Base-by-base conservation (phyloP, 2,888 invertebrate genomes). In the Trissolcus brochymenae region DNA sequence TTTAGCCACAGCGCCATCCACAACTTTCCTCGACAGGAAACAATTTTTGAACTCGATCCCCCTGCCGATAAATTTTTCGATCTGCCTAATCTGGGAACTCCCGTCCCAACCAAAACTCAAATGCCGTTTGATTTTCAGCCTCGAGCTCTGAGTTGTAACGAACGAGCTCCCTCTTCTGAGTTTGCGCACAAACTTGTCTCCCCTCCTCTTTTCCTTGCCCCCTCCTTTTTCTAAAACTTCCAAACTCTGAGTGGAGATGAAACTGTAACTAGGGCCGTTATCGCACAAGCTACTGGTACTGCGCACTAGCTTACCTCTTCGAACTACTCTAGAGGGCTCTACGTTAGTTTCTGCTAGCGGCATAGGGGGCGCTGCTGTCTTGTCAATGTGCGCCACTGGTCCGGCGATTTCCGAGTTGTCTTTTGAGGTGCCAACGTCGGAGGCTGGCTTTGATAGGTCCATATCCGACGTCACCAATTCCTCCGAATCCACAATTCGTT, bases 231-330 rank as follows among this genome's bases (percentile, higher is more conserved):
- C 17, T 66, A 60, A 43, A 21, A 81, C 74, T 41, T 84, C 85
- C 40, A 82, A 76, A 41, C 81, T 83, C 16, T 80, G 80, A 19
- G 67, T 81, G 29, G 84, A 84, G 1, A 84, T 66, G 55, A 86
- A 87, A 80, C 86, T 87, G 49, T 82, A 85, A 55, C 84, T 80
- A n/a, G 78, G 66, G 1, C 35, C n/a, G 54, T 82, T 66, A 66
- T 84, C 76, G 1, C 83, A 79, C 17, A 83, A 68, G 29, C 83
- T 84, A 70, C 80, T 73, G 6, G 65, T 50, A 75, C 81, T 84
- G 73, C 81, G 83, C 62, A 80, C 87, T 85, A 88, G 86, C 88
- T 88, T 89, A 89, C 89, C 88, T 88, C 83, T 82, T 60, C 85
- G 85, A 16, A 75, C 82, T 79, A 83, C 79, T 84, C 84, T 81